A percentile compares a stretch with the other conserved stretches of the same genome.
phyloP scores from a whole-genome alignment of 2,113 vertebrate species.

The Shinisaurus crocodilurus region DNA sequence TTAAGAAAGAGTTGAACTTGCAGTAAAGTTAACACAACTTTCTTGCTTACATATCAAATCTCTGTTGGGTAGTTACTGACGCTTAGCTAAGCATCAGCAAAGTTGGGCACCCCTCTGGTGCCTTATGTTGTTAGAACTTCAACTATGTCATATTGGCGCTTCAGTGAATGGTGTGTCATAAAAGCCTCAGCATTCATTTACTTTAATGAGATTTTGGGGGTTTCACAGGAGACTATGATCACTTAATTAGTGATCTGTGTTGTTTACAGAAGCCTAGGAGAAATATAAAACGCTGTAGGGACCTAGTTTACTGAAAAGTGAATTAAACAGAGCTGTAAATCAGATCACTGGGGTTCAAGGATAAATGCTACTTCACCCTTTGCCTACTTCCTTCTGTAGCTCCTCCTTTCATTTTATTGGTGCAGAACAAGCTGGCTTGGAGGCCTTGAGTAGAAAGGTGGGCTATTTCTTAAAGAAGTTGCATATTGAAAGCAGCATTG shows the following conservation, averaged over 20 bases:
- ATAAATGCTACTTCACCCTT: background rate
- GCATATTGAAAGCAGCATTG: background rate
- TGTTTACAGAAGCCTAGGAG: slow-evolving; percentile 1
- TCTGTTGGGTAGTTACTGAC: slow-evolving; percentile 26
- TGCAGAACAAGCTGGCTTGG: background rate
- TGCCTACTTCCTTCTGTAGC: background rate
- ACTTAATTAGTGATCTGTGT: background rate
- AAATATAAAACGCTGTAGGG: background rate
- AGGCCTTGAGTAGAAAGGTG: background rate
- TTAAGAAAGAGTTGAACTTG: slow-evolving; percentile 23
- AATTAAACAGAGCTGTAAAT: slow-evolving; percentile 8
- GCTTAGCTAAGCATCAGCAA: slow-evolving; percentile 17
- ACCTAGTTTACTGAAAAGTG: background rate
- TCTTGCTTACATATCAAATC: slow-evolving; percentile 30
- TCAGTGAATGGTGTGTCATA: background rate
- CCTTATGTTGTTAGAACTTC: slow-evolving; percentile 1
- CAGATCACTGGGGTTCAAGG: slow-evolving; percentile 16
- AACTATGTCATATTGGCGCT: background rate
- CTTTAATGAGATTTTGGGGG: background rate
- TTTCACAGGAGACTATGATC: background rate
- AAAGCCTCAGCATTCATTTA: slow-evolving; percentile 11
- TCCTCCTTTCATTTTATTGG: background rate
- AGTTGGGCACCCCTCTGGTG: background rate
- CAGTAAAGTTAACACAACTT: slow-evolving; percentile 32
- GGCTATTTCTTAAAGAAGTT: background rate